A percentile compares a stretch with the other conserved stretches of the same genome.
Conservation (phyloP, 2,888 invertebrate species). For the Nemotelus nigrinus region DNA sequence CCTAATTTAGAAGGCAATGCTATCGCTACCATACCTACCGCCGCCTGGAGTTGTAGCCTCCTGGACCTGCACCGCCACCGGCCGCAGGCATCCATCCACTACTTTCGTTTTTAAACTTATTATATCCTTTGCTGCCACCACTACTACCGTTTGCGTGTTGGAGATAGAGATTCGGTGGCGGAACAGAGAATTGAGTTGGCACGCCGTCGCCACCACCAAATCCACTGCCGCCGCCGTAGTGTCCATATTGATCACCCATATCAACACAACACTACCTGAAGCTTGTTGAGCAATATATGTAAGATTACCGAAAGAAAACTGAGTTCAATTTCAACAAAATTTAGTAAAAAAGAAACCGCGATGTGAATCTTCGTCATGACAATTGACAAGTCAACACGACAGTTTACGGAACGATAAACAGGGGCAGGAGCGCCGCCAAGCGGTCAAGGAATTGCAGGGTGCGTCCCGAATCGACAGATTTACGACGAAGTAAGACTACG, state of each 20-base stretch:
- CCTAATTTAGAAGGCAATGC: slow-evolving; percentile 58
- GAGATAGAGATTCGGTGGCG: slow-evolving; percentile 63
- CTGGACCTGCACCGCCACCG: slow-evolving; percentile 25
- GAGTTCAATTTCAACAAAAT: not conserved
- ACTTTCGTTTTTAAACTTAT: slow-evolving; percentile 30
- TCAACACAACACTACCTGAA: not conserved
- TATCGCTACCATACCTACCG: slow-evolving; percentile 42
- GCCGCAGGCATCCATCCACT: slow-evolving; percentile 20
- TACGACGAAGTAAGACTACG: too few relatives aligned
- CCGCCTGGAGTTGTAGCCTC: slow-evolving; percentile 28
- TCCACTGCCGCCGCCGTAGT: slow-evolving; percentile 54
- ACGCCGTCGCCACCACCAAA: slow-evolving; percentile 57
- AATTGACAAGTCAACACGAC: too few relatives aligned
- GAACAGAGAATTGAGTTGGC: slow-evolving; percentile 63
- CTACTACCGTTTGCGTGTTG: slow-evolving; percentile 59
- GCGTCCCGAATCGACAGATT: too few relatives aligned
- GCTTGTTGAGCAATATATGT: not conserved
- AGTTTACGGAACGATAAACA: too few relatives aligned
- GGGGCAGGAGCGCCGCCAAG: too few relatives aligned
- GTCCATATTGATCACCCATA: slow-evolving; percentile 50
- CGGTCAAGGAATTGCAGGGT: too few relatives aligned
- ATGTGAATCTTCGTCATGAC: not conserved
- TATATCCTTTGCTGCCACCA: slow-evolving; percentile 47
- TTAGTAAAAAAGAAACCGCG: not conserved
- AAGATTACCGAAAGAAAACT: not conserved